A percentile compares a stretch with the other conserved stretches of the same genome.
phyloP scores from a whole-genome alignment of 92 coral and sea anemone genomes.

The Scolanthus callimorphus region DNA sequence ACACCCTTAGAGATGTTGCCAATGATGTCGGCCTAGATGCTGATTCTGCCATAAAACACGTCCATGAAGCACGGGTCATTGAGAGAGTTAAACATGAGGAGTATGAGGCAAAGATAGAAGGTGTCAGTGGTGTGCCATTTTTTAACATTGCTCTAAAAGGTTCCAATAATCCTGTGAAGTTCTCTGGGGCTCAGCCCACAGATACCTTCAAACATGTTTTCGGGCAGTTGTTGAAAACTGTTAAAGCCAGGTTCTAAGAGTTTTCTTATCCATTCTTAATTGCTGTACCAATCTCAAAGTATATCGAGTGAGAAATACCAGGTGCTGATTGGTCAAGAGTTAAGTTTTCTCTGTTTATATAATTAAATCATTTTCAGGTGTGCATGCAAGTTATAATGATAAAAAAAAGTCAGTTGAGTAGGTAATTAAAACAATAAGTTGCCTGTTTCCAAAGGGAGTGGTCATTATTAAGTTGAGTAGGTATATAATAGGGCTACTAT shows the following conservation, averaged over 20 bases:
- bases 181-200: conserved; percentile 96
- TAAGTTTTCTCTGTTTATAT: no score
- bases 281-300: no score
- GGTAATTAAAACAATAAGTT: no score
- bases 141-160: conserved; percentile 64
- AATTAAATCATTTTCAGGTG: no score
- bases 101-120: conserved; percentile 42
- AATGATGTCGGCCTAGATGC: conserved; percentile 60
- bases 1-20: conserved; percentile 60
- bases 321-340: no score
- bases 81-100: conserved; percentile 77
- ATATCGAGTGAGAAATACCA: no score
- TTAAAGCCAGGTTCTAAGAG: conserved; percentile 69
- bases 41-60: conserved; percentile 59
- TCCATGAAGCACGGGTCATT: conserved; percentile 49
- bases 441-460: no score
- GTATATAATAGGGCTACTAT: no score
- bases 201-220: conserved; percentile 65
- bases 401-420: no score
- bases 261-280: no score
- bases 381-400: no score
- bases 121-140: conserved; percentile 82
- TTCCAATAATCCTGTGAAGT: conserved; percentile 34
- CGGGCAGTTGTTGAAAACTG: conserved; percentile 47
- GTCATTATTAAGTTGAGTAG: no score